A percentile compares a stretch with the other conserved stretches of the same genome.
Evolutionary conservation across 2,113 vertebrate species (phyloP).

Genomic region (western clawed frog (Xenopus tropicalis)): UCB_Xtro_10.0 CM004448.2:7519001-7519500

Average conservation of each 20-base stretch:
- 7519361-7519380: too few relatives aligned
- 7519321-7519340: neutral
- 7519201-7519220: constrained; percentile 68
- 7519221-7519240: constrained; percentile 66
- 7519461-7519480: too few relatives aligned
- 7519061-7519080: constrained; percentile 77
- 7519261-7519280: constrained; percentile 81
- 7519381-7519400: too few relatives aligned
- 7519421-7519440: too few relatives aligned
- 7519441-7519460: too few relatives aligned
- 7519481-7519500: too few relatives aligned
- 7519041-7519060: constrained; percentile 59
- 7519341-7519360: neutral
- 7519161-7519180: neutral
- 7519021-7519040: constrained; percentile 81
- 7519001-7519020: constrained; percentile 78
- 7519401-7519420: too few relatives aligned
- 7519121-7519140: too few relatives aligned
- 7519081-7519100: constrained; percentile 58
- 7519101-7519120: too few relatives aligned
- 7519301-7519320: constrained; percentile 61
- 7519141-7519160: too few relatives aligned
- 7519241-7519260: constrained; percentile 71
- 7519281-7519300: constrained; percentile 66
- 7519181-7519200: neutral